Conservation (phyloP, 92 coral and sea anemone genomes). For the Diadumene lineata region DNA sequence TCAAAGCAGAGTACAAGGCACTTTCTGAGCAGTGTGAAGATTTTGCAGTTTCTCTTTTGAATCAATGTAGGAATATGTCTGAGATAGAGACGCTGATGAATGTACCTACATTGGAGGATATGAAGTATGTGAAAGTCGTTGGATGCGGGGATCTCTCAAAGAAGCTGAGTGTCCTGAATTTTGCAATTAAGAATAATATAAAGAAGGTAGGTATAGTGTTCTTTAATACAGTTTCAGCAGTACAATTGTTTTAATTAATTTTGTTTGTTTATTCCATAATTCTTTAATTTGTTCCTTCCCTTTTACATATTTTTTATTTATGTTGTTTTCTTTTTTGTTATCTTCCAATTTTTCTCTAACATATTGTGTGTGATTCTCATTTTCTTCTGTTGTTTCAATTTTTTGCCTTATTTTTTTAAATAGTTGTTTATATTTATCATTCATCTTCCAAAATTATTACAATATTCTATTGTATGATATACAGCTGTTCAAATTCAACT, state of each 20-base stretch:
- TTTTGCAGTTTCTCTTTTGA: conserved; percentile 73
- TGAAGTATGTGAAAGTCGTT: conserved; percentile 56
- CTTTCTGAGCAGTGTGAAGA: conserved; percentile 75
- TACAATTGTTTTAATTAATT: background rate
- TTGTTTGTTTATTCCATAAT: too few relatives aligned
- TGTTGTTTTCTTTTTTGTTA: too few relatives aligned
- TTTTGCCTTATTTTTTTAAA: too few relatives aligned
- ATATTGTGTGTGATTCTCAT: too few relatives aligned
- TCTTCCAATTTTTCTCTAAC: too few relatives aligned
- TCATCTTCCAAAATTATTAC: too few relatives aligned
- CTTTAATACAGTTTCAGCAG: background rate
- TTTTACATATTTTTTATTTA: too few relatives aligned
- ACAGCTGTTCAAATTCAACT: too few relatives aligned
- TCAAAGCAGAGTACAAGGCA: conserved; percentile 62
- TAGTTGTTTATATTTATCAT: too few relatives aligned
- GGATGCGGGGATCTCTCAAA: conserved; percentile 45
- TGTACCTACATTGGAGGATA: conserved; percentile 58
- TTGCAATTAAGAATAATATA: conserved; percentile 68
- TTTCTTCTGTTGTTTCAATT: too few relatives aligned
- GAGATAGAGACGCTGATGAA: conserved; percentile 74
- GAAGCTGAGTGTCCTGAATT: conserved; percentile 68
- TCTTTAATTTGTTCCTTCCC: too few relatives aligned
- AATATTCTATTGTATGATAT: too few relatives aligned
- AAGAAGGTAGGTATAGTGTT: conserved; percentile 70
- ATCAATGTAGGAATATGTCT: conserved; percentile 81